phyloP scores from a whole-genome alignment of 2,113 vertebrate species.

The Heterocephalus glaber region DNA sequence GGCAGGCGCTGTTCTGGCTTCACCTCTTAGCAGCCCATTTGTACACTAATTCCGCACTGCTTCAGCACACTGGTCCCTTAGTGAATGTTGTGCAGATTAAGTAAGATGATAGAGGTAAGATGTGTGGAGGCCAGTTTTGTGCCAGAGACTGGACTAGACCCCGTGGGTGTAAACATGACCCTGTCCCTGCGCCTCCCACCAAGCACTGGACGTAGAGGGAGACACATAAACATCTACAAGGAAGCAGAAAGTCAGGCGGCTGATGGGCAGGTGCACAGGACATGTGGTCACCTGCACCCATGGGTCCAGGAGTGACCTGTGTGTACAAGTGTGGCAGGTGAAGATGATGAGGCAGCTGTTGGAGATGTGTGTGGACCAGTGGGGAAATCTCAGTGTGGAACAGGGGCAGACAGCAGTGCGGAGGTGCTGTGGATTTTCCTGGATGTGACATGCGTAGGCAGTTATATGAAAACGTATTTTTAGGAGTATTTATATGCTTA shows the following conservation, averaged over 20 bases:
- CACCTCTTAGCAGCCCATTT: fast-evolving
- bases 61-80: neutral
- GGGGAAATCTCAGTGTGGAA: neutral
- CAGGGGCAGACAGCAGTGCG: neutral
- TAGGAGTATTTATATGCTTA: neutral
- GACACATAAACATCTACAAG: neutral
- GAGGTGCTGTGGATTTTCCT: neutral
- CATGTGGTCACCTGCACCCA: fast-evolving
- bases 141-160: neutral
- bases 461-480: neutral
- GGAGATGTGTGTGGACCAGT: neutral
- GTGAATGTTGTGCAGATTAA: fast-evolving
- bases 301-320: neutral
- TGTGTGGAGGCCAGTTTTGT: neutral
- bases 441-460: neutral
- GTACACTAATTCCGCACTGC: fast-evolving
- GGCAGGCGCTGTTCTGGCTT: fast-evolving
- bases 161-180: fast-evolving
- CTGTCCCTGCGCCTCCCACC: neutral
- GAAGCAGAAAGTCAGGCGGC: neutral
- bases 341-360: neutral
- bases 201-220: neutral
- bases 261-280: neutral
- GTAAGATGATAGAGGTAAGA: neutral
- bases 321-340: neutral